Percentiles rank a stretch among this genome's conserved stretches.
Evolutionary conservation across 2,888 invertebrate genomes (phyloP).

Genomic region (Drosophila ochracea): DNA sequence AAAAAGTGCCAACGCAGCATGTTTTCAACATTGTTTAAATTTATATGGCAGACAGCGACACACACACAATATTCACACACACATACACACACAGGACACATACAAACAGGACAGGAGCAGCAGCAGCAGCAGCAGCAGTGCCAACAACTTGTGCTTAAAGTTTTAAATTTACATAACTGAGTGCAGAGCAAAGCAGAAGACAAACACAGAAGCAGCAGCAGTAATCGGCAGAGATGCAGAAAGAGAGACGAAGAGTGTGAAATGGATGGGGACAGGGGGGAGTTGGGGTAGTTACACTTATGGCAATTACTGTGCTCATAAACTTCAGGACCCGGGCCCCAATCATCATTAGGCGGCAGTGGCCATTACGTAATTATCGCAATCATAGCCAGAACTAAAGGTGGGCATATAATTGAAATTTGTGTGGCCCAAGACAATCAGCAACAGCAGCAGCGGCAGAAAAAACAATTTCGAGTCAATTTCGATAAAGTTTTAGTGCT

Average conservation of each 20-base stretch:
- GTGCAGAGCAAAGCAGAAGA: conserved; percentile 35
- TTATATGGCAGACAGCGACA: conserved; percentile 64
- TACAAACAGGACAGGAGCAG: conserved; percentile 13
- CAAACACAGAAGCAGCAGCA: conserved; percentile 14
- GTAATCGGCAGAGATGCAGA: background rate
- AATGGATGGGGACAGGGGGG: background rate
- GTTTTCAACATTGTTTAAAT: conserved; percentile 80
- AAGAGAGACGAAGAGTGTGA: background rate
- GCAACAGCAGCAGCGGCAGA: conserved; percentile 6
- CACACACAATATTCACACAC: conserved; percentile 4
- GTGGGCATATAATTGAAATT: conserved; percentile 75
- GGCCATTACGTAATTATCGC: conserved; percentile 80
- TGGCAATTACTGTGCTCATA: conserved; percentile 73
- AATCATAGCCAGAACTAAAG: conserved; percentile 61
- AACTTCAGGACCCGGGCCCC: conserved; percentile 56
- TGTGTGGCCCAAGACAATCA: conserved; percentile 55
- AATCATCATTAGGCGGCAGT: conserved; percentile 74
- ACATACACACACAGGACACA: conserved; percentile 13
- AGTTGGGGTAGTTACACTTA: conserved; percentile 51
- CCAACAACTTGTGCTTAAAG: conserved; percentile 73
- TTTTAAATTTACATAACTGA: conserved; percentile 75
- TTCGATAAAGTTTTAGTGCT: conserved; percentile 76
- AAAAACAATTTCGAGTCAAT: conserved; percentile 78
- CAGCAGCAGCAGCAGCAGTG: conserved; percentile 32
- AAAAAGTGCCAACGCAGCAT: conserved; percentile 80